A percentile compares a stretch with the other conserved stretches of the same genome.
phyloP scores from a whole-genome alignment of 1,140 invertebrate species.

The Drosophila parabipectinata region DNA sequence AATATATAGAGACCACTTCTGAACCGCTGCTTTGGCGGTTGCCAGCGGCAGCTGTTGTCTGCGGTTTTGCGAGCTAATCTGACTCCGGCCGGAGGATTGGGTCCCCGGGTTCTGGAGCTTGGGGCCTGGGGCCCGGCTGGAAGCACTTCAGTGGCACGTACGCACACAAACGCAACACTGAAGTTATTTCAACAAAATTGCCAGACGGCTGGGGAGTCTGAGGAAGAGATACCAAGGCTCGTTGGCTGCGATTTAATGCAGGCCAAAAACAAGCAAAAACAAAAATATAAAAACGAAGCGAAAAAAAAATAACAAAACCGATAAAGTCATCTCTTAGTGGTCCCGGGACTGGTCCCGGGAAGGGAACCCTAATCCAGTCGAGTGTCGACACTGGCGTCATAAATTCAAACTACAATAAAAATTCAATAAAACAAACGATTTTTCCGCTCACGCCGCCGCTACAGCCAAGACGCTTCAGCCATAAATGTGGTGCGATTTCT shows the following conservation, averaged over 20 bases:
- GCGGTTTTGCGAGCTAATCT: constrained; percentile 80
- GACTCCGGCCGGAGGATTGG: constrained; percentile 42
- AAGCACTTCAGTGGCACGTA: constrained; percentile 77
- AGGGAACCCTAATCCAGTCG: constrained; percentile 73
- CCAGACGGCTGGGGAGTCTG: constrained; percentile 45
- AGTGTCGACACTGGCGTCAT: constrained; percentile 65
- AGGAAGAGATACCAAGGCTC: constrained; percentile 54
- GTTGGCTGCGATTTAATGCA: constrained; percentile 79
- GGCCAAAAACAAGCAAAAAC: constrained; percentile 54
- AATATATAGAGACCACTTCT: constrained; percentile 36
- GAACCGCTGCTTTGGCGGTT: constrained; percentile 40
- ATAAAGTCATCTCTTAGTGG: constrained; percentile 67
- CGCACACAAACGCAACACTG: constrained; percentile 76
- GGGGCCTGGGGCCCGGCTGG: constrained; percentile 11
- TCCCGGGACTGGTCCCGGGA: constrained; percentile 17
- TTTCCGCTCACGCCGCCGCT: constrained; percentile 34
- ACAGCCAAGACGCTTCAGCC: constrained; percentile 35
- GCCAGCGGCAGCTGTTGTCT: constrained; percentile 73
- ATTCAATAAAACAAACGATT: constrained; percentile 82
- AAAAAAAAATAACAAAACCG: constrained; percentile 69
- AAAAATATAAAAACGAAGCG: constrained; percentile 47
- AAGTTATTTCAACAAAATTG: constrained; percentile 82
- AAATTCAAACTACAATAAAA: constrained; percentile 83
- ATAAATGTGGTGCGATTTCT: constrained; percentile 52
- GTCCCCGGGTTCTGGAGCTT: constrained; percentile 23